These are phyloP conservation scores for Antheraea yamamai DNA, from an alignment of 2,888 invertebrate genomes.

Conservation along the genomic window DNA sequence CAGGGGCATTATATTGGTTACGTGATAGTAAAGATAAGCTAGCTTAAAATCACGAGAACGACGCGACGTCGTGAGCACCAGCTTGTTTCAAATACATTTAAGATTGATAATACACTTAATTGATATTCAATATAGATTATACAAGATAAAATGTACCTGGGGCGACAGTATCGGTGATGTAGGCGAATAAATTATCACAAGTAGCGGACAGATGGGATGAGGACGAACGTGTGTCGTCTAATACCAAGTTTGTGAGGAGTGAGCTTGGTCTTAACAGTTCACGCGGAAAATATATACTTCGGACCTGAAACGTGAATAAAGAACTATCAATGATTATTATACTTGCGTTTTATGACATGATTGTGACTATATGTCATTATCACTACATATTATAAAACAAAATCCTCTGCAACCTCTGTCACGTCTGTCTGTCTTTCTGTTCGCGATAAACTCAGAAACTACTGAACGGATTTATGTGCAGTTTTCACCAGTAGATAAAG, in stretches of 20 bases:
- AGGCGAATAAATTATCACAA: conserved; percentile 90
- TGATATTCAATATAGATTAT: background rate
- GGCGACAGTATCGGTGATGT: conserved; percentile 91
- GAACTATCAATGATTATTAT: background rate
- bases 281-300: conserved; percentile 88
- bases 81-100: background rate
- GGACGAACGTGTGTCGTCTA: conserved; percentile 87
- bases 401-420: too few relatives aligned
- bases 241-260: conserved; percentile 89
- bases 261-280: conserved; percentile 88
- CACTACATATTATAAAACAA: too few relatives aligned
- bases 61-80: too few relatives aligned
- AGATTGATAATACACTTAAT: background rate
- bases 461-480: too few relatives aligned
- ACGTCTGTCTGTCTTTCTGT: too few relatives aligned
- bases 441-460: too few relatives aligned
- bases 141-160: conserved; percentile 79
- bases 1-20: too few relatives aligned
- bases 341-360: background rate
- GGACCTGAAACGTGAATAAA: conserved; percentile 54
- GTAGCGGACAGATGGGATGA: conserved; percentile 71
- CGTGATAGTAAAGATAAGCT: too few relatives aligned
- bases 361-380: too few relatives aligned
- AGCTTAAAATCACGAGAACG: too few relatives aligned
- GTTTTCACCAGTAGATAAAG: too few relatives aligned